Base-by-base conservation (phyloP, 2,888 invertebrate genomes). In the Epistrophella euchroma region DNA sequence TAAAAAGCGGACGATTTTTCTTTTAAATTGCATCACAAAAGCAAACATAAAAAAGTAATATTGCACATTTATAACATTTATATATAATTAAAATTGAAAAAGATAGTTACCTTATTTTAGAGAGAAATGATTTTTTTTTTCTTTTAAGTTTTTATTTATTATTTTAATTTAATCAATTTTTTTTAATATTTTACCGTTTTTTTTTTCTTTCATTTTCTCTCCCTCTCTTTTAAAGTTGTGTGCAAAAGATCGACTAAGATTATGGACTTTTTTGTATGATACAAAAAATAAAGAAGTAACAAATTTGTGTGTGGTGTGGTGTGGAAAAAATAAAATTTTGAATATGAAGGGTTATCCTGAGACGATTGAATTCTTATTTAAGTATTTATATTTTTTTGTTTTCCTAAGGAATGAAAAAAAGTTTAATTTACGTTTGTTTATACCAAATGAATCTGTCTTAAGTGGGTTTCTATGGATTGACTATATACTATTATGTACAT, bases 201-300 rank as follows among this genome's bases (percentile, higher is more conserved):
- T 45, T 35, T 35, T 58, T 10, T 19, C 11, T 58, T 43, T 13
- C 56, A 40, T 45, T 75, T 60, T 73, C 72, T 80, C 60, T 76
- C 56, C 56, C n/a, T 75, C 66, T 77, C 60, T 62, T 32, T 50
- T 77, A 81, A 77, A 47, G 82, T 71, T 86, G 86, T 86, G 81
- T 86, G 86, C 86, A 86, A 86, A 78, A 74, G 86, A 82, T 77
- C 77, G 82, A 85, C 85, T 85, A 73, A 74, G 72, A 40, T 77
- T 86, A 66, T 32, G 73, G 50, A 55, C 55, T 62, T 76, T 78
- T 79, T 82, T 74, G 70, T 79, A 60, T 71, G 40, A 68, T 77
- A 85, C 75, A 82, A 82, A 85, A 66, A 45, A 45, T 19, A 32
- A 47, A 47, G 17, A 56, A 4, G 7, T 32, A 56, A 58, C 19